Conservation (phyloP, 1,140 invertebrate species). For the Atta texana region DNA sequence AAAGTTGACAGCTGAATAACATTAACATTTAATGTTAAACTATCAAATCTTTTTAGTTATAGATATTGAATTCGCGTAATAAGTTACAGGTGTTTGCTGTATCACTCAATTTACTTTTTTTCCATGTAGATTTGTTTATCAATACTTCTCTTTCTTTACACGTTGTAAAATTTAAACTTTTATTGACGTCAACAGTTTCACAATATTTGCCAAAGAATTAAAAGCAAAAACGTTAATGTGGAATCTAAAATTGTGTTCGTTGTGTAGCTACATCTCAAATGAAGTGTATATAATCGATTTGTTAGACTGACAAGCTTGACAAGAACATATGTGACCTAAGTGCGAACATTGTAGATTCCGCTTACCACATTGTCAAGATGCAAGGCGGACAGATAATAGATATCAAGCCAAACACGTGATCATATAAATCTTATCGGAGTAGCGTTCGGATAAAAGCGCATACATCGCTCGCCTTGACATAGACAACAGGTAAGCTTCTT, state of each 20-base stretch:
- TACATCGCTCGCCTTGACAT: slow-evolving; percentile 3
- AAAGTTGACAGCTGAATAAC: too few species aligned
- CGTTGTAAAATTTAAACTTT: neutral
- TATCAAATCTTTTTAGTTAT: too few species aligned
- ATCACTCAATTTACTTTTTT: too few species aligned
- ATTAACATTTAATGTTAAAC: too few species aligned
- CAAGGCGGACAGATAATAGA: slow-evolving; percentile 34
- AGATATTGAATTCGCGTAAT: too few species aligned
- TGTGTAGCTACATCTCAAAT: neutral
- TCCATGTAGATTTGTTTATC: neutral
- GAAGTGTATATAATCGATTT: slow-evolving; percentile 11
- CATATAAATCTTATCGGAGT: slow-evolving; percentile 37
- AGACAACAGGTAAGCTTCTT: slow-evolving; percentile 57
- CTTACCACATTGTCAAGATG: slow-evolving; percentile 1
- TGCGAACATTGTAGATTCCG: neutral
- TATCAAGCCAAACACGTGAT: slow-evolving; percentile 23
- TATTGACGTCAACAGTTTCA: neutral
- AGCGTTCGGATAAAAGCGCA: slow-evolving; percentile 24
- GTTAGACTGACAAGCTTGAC: neutral
- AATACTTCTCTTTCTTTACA: too few species aligned
- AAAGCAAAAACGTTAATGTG: slow-evolving; percentile 15
- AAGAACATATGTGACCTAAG: neutral
- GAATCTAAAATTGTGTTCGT: neutral
- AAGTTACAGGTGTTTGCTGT: too few species aligned
- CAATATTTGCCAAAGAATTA: neutral